A percentile compares a stretch with the other conserved stretches of the same genome.
These are phyloP conservation scores for Drosophila carrolli DNA, from an alignment of 1,140 invertebrate genomes.

Conservation along the genomic window DNA sequence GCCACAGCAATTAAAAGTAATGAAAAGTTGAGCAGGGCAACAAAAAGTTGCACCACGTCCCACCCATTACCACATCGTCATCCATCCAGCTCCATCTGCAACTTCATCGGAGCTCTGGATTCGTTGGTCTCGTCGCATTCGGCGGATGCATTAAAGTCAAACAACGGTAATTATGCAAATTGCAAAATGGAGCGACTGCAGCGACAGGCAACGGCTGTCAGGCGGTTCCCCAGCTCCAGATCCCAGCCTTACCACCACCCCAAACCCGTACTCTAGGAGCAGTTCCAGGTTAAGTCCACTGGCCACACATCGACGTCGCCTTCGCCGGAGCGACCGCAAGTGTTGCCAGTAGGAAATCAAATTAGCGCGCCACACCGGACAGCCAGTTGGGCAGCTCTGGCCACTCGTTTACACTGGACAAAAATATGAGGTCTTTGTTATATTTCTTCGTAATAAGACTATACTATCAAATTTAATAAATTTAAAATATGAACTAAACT, in stretches of 20 bases:
- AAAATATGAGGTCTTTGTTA: no score
- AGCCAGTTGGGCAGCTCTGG: constrained; percentile 35
- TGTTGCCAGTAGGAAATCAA: constrained; percentile 79
- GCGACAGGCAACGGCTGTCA: constrained; percentile 50
- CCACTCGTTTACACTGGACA: constrained; percentile 1
- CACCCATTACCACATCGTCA: constrained; percentile 19
- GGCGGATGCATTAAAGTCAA: constrained; percentile 77
- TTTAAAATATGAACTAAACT: no score
- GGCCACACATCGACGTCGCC: constrained; percentile 39
- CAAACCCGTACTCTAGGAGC: not conserved
- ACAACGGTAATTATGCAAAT: constrained; percentile 83
- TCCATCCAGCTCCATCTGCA: not conserved
- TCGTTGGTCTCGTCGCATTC: constrained; percentile 48
- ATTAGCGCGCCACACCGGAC: constrained; percentile 70
- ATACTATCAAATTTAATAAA: no score
- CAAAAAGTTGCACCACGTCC: constrained; percentile 34
- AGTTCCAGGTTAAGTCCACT: constrained; percentile 27
- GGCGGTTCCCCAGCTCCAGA: constrained; percentile 25
- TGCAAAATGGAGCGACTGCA: constrained; percentile 72
- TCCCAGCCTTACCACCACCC: constrained; percentile 9
- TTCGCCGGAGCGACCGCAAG: constrained; percentile 59
- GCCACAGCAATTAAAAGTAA: constrained; percentile 80
- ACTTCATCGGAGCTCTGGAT: constrained; percentile 14
- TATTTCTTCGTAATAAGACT: no score
- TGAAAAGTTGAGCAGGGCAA: constrained; percentile 68